These are phyloP conservation scores for Embiotoca jacksoni DNA, from an alignment of 2,113 vertebrate species.

Conservation along the genomic window DNA sequence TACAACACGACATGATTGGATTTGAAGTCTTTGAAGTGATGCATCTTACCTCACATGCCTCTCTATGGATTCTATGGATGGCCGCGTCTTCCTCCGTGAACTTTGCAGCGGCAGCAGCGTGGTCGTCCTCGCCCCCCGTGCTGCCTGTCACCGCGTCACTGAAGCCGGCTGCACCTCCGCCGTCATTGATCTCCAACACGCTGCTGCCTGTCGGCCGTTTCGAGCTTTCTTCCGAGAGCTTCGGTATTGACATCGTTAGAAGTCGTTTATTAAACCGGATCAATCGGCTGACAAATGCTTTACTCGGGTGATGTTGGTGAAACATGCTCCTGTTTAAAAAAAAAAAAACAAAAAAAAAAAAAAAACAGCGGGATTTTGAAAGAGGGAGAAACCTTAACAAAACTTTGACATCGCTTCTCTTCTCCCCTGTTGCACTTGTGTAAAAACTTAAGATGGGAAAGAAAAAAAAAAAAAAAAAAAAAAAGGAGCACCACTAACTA, in stretches of 20 bases:
- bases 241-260: slow-evolving; percentile 51
- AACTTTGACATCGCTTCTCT: not conserved
- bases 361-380: not conserved
- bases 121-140: not conserved
- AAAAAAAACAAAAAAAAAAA: not conserved
- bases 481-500: not conserved
- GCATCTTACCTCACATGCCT: slow-evolving; percentile 80
- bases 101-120: not conserved
- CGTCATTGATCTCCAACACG: slow-evolving; percentile 12
- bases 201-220: not conserved
- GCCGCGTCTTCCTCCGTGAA: slow-evolving; percentile 68
- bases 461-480: no score
- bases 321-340: slow-evolving; percentile 44
- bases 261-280: slow-evolving; percentile 26
- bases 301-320: not conserved
- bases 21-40: not conserved
- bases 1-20: not conserved
- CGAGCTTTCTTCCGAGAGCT: slow-evolving; percentile 15
- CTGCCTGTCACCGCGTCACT: not conserved
- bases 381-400: no score
- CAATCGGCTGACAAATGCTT: slow-evolving; percentile 30
- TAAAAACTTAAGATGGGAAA: no score
- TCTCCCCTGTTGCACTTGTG: not conserved
- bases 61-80: slow-evolving; percentile 69
- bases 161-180: not conserved